Base-by-base conservation (phyloP, 2,113 vertebrate species). In the Cairina moschata region DNA sequence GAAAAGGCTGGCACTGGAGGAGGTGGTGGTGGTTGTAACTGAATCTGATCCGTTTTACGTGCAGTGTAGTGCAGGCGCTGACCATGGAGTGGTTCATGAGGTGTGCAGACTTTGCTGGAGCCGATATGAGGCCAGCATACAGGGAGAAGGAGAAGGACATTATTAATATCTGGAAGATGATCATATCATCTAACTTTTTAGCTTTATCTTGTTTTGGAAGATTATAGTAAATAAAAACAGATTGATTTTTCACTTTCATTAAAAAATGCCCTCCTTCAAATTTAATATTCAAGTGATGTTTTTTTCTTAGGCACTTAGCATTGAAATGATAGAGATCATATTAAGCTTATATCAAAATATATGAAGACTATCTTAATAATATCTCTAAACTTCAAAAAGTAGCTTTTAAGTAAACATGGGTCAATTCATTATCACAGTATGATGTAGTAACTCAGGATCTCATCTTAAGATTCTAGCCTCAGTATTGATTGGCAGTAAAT, bases 61-160 rank as follows among this genome's bases (percentile, higher is more conserved):
- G 9, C 8, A 38, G 6, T 16, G 3, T 29, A 38, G 23, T 9
- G 40, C 16, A 63, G 11, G 20, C 4, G 13, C 13, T 21, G 46
- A 10, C 10, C 3, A 2, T 0, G 48, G 13, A 17, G 28, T 5
- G 6, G 20, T 65, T 36, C 4, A 0, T 16, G 22, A 50, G 16
- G 17, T 22, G 14, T 52, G 14, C 50, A 29, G 8, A 6, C 3
- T n/a, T 50, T 12, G 11, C 13, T 75, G 48, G 8, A 20, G 20
- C 28, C 46, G 28, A 0, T 0, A 1, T 54, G 20, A 48, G 17
- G 34, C 17, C 38, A 29, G 7, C 8, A 50, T 38, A 16, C 11
- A 54, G 13, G 3, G 42, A 86, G 11, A 3, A 86, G 11, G 4
- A 58, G 68, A 8, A 5, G 63, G 13, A 6, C 3, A 5, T 21